A percentile compares a stretch with the other conserved stretches of the same genome.
Conservation (phyloP, 2,797 vertebrate genomes). For the Eulemur rubriventer region DNA sequence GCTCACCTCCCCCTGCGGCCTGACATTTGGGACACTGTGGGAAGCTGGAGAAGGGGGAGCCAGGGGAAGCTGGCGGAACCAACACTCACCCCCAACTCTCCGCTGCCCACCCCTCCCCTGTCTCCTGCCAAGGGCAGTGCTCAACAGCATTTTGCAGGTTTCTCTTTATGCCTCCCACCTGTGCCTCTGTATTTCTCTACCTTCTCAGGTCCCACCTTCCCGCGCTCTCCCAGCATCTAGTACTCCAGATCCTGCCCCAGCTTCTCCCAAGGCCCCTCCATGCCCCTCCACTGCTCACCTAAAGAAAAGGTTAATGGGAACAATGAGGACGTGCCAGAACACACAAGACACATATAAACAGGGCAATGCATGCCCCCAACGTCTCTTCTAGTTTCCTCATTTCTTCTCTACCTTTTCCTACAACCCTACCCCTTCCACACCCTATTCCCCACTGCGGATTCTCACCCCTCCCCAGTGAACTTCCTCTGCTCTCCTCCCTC, state of each 20-base stretch:
- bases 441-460: neutral
- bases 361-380: no score
- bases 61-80: neutral
- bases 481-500: neutral
- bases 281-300: neutral
- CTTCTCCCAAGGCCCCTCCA: constrained; percentile 57
- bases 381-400: neutral
- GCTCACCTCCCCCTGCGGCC: constrained; percentile 48
- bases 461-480: neutral
- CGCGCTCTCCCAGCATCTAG: neutral
- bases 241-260: constrained; percentile 44
- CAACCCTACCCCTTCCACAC: neutral
- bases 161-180: neutral
- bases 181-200: neutral
- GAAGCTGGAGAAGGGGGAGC: neutral
- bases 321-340: neutral
- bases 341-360: neutral
- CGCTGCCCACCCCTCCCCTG: neutral
- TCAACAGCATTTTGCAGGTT: neutral
- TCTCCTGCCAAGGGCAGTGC: neutral
- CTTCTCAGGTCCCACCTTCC: neutral
- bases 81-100: neutral
- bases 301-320: neutral
- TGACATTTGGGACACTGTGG: constrained; percentile 66
- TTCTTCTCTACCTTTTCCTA: neutral